Evolutionary conservation across 2,113 vertebrate genomes (phyloP).

Genomic region (Zosterops japonicus): DNA sequence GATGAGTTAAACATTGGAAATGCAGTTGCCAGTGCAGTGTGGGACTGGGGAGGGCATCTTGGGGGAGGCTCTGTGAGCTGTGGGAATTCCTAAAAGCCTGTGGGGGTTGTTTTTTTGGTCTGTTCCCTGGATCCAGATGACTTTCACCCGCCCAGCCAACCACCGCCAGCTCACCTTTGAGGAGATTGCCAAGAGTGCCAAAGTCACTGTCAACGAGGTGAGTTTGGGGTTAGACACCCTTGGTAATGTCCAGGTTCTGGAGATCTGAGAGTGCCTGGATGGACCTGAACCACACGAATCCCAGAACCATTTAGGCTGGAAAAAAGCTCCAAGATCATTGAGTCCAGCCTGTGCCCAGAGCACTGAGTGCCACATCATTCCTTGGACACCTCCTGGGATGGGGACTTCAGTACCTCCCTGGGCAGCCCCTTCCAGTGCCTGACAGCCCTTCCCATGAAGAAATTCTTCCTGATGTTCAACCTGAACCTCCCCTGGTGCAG

Average conservation of each 20-base stretch:
- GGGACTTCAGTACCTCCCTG: fast-evolving
- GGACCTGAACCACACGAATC: neutral
- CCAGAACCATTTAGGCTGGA: neutral
- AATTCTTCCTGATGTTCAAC: neutral
- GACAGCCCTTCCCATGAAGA: neutral
- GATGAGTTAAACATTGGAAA: neutral
- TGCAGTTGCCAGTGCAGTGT: neutral
- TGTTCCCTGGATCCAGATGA: slow-evolving; percentile 84
- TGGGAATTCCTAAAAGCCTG: neutral
- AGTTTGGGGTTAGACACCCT: neutral
- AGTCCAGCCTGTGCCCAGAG: neutral
- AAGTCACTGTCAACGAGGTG: slow-evolving; percentile 92
- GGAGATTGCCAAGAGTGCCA: slow-evolving; percentile 91
- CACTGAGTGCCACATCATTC: neutral
- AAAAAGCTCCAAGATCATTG: fast-evolving
- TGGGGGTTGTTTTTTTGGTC: neutral
- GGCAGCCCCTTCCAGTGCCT: neutral
- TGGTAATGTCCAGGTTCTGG: fast-evolving
- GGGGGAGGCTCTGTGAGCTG: neutral
- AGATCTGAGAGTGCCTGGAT: neutral
- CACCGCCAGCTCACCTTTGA: slow-evolving; percentile 95
- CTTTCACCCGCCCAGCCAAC: slow-evolving; percentile 96
- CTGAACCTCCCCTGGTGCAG: neutral
- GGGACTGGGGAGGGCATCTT: neutral
- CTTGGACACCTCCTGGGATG: neutral